Evolutionary conservation across 2,888 invertebrate species (phyloP).

Genomic region (Arrhopalites spinosus): DNA sequence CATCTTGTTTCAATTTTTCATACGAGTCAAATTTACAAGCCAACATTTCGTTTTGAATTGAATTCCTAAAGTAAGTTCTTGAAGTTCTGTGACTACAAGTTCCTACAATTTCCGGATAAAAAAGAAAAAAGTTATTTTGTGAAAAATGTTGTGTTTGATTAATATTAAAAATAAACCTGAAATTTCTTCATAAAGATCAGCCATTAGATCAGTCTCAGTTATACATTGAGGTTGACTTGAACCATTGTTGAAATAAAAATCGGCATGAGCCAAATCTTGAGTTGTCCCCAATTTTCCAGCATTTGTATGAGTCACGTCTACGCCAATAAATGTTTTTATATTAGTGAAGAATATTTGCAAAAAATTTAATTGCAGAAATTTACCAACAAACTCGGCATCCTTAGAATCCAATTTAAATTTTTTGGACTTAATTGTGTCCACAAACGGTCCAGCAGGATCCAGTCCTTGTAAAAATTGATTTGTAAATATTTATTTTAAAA

Average conservation of each 20-base stretch:
- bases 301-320: conserved; percentile 7
- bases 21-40: conserved; percentile 9
- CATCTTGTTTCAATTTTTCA: background rate
- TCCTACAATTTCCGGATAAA: conserved; percentile 16
- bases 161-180: background rate
- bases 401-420: background rate
- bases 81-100: conserved; percentile 1
- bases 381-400: conserved; percentile 1
- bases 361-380: too few relatives aligned
- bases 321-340: too few relatives aligned
- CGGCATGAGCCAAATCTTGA: background rate
- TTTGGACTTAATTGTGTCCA: background rate
- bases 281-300: background rate
- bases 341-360: too few relatives aligned
- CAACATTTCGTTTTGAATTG: background rate
- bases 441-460: conserved; percentile 4
- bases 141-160: background rate
- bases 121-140: background rate
- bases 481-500: too few relatives aligned
- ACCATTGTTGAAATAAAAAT: conserved; percentile 15
- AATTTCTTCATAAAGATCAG: background rate
- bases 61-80: background rate
- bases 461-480: too few relatives aligned
- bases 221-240: background rate
- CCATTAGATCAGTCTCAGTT: background rate